These are phyloP conservation scores for Otocyon megalotis DNA, from an alignment of 2,113 vertebrate genomes.

Conservation along the genomic window DNA sequence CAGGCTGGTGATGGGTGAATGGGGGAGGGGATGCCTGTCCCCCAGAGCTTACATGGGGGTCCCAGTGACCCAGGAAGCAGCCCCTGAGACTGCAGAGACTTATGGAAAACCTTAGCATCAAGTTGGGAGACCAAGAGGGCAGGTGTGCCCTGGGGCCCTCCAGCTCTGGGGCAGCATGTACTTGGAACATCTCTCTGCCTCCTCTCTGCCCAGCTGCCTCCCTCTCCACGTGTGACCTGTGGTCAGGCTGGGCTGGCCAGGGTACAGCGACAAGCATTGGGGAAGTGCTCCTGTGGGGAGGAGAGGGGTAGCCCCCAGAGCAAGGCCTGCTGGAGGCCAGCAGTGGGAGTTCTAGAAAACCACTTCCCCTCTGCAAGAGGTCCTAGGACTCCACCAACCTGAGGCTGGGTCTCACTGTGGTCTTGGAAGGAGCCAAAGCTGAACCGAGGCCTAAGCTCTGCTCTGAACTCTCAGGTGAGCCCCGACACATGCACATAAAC, in stretches of 20 bases:
- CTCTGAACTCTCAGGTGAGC: background rate
- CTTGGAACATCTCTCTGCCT: background rate
- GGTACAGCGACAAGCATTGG: background rate
- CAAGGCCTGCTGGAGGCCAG: background rate
- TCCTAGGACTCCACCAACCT: background rate
- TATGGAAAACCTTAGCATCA: background rate
- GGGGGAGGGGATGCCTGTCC: background rate
- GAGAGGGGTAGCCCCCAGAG: background rate
- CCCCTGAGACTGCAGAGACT: background rate
- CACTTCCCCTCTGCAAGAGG: background rate
- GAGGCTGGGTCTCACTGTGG: background rate
- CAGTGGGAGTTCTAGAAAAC: background rate
- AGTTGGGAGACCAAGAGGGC: background rate
- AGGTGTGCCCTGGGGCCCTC: background rate
- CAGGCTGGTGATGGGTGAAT: background rate
- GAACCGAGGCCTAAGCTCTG: background rate
- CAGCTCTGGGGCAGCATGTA: background rate
- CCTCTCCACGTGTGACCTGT: background rate
- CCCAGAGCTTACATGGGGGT: background rate
- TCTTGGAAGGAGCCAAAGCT: background rate
- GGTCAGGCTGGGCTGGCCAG: background rate
- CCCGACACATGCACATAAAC: background rate
- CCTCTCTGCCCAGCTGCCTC: no score
- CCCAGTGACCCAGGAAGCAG: background rate
- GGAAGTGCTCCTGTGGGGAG: background rate